Evolutionary conservation across 2,888 invertebrate species (phyloP).

Genomic region (Pogonocherus hispidulus): DNA sequence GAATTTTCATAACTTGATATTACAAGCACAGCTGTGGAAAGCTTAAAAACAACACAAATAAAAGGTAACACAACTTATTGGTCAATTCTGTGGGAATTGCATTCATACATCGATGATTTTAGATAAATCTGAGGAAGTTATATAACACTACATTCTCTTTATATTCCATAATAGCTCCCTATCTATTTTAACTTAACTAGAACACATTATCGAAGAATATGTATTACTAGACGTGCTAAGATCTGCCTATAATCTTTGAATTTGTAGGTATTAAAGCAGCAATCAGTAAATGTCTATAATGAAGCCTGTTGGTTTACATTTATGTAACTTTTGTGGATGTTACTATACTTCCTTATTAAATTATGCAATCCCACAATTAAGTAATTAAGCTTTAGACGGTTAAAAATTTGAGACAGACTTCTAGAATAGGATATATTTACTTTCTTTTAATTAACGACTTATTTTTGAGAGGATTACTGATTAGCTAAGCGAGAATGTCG

Average conservation of each 20-base stretch:
- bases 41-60: not conserved
- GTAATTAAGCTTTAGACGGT: not conserved
- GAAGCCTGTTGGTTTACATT: not conserved
- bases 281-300: not conserved
- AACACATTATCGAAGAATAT: not conserved
- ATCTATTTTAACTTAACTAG: conserved; percentile 6
- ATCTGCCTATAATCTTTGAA: not conserved
- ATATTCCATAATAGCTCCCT: too few species aligned
- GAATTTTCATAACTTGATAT: too few species aligned
- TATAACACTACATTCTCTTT: conserved; percentile 20
- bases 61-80: conserved; percentile 9
- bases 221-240: not conserved
- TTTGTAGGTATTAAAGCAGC: not conserved
- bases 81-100: not conserved
- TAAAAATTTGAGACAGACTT: not conserved
- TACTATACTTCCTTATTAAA: not conserved
- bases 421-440: not conserved
- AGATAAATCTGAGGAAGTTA: conserved; percentile 19
- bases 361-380: conserved; percentile 2
- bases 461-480: not conserved
- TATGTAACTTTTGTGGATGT: conserved; percentile 8
- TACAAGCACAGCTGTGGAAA: not conserved
- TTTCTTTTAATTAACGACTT: not conserved
- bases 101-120: conserved; percentile 5
- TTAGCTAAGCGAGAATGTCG: not conserved